Evolutionary conservation across 2,797 vertebrate genomes (phyloP).

Genomic region (Setipinna tenuifilis): DNA sequence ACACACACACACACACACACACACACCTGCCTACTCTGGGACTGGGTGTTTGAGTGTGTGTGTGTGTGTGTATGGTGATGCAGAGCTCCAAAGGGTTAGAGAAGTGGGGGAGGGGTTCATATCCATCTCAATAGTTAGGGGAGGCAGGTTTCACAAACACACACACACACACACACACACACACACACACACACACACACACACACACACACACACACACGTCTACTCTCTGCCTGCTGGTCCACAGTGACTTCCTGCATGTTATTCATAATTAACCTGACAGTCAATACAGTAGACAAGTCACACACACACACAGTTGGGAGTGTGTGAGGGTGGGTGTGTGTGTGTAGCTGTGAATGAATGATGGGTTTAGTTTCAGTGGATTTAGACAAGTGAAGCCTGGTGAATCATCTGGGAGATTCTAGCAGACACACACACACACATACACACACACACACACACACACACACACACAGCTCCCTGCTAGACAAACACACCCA

Average conservation of each 20-base stretch:
- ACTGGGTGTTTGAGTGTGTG: background rate
- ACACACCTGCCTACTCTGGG: too few relatives aligned
- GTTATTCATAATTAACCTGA: constrained; percentile 77
- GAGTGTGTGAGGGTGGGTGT: background rate
- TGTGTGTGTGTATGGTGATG: background rate
- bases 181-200: constrained; percentile 20
- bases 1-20: too few relatives aligned
- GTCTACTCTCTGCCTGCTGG: constrained; percentile 63
- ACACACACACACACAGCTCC: background rate
- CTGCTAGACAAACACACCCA: too few relatives aligned
- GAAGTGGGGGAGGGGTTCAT: constrained; percentile 33
- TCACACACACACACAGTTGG: too few relatives aligned
- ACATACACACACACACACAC: background rate
- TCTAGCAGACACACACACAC: background rate
- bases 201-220: background rate
- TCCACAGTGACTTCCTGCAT: constrained; percentile 65
- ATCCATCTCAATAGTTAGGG: constrained; percentile 38
- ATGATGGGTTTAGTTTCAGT: background rate
- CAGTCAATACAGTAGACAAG: constrained; percentile 68
- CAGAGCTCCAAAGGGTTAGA: constrained; percentile 35
- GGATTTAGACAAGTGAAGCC: background rate
- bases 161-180: constrained; percentile 15
- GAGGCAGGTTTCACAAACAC: constrained; percentile 45
- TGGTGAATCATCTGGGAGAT: background rate
- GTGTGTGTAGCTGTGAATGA: background rate